A percentile compares a stretch with the other conserved stretches of the same genome.
Conservation (phyloP, 2,113 vertebrate species). For the Anoura caudifer region DNA sequence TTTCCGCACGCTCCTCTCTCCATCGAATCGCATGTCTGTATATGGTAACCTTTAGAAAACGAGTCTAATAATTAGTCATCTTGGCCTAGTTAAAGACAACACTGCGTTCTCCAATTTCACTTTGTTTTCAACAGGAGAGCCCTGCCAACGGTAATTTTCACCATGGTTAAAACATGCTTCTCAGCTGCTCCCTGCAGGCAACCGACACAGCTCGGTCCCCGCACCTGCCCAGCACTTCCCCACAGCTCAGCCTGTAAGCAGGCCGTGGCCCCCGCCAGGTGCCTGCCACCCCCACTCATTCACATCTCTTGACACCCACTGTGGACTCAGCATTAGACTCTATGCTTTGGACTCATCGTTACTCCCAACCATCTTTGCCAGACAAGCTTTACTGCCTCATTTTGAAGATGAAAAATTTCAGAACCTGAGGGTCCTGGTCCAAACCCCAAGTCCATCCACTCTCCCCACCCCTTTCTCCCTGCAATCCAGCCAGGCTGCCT, state of each 20-base stretch:
- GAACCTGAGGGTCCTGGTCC: background rate
- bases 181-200: background rate
- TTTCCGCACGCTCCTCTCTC: slow-evolving; percentile 76
- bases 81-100: slow-evolving; percentile 81
- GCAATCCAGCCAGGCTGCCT: background rate
- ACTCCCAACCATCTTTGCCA: background rate
- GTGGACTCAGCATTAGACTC: too few species aligned
- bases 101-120: slow-evolving; percentile 77
- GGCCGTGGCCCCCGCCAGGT: background rate
- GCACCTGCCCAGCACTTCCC: background rate
- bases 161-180: background rate
- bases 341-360: background rate
- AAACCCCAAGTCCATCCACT: background rate
- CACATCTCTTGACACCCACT: background rate
- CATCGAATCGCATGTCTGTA: slow-evolving; percentile 77
- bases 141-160: slow-evolving; percentile 72
- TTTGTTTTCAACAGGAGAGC: slow-evolving; percentile 78
- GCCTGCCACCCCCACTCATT: background rate
- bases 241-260: background rate
- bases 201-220: background rate
- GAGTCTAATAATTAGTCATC: slow-evolving; percentile 86
- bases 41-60: slow-evolving; percentile 83
- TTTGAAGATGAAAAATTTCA: background rate
- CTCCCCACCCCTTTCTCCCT: background rate
- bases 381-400: background rate